phyloP scores from a whole-genome alignment of 2,113 vertebrate species.

The Acrocephalus arundinaceus region DNA sequence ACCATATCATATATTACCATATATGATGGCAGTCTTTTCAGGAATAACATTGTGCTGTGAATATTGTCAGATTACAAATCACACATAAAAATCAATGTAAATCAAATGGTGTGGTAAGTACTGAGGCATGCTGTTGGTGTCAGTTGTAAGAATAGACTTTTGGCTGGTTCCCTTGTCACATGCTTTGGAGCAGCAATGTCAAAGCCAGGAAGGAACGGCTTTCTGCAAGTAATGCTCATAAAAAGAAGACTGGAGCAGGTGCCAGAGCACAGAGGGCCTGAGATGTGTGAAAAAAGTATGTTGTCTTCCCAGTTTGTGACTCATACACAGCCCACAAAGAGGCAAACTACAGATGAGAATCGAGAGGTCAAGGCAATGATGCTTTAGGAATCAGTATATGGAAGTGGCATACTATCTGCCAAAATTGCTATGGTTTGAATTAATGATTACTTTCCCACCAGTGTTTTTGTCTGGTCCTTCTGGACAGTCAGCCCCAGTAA shows the following conservation, averaged over 20 bases:
- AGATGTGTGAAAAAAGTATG: not conserved
- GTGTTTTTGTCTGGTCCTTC: not conserved
- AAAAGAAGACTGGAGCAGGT: not conserved
- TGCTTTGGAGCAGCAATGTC: not conserved
- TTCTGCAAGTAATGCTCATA: not conserved
- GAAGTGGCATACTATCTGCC: not conserved
- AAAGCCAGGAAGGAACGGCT: not conserved
- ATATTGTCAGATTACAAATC: not conserved
- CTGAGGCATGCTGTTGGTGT: not conserved
- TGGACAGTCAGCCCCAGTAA: not conserved
- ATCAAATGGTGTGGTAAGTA: not conserved
- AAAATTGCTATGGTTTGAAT: not conserved
- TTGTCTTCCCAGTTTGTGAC: not conserved
- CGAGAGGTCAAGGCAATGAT: not conserved
- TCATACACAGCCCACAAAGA: fast-evolving
- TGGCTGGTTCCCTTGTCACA: not conserved
- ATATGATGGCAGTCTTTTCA: not conserved
- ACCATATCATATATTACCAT: not conserved
- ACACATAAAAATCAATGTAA: not conserved
- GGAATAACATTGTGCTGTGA: not conserved
- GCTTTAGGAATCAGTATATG: not conserved
- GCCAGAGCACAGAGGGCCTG: no score
- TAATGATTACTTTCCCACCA: not conserved
- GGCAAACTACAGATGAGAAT: not conserved
- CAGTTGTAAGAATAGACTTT: not conserved